phyloP scores from a whole-genome alignment of 2,888 invertebrate genomes.

The Agrypnus murinus region DNA sequence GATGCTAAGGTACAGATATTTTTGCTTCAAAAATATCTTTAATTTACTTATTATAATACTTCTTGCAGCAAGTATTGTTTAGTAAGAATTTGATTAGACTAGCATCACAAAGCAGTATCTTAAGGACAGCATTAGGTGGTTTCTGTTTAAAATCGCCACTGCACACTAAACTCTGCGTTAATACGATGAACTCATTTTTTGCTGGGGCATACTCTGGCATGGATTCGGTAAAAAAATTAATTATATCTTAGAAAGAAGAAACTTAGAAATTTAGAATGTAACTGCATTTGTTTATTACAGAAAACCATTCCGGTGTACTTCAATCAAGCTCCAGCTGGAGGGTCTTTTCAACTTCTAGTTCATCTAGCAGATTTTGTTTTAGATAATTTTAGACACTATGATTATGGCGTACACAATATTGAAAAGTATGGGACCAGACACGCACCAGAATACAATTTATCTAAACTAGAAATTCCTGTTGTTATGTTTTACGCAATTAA shows the following conservation, averaged over 20 bases:
- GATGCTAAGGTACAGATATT: too few relatives aligned
- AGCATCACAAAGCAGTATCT: too few relatives aligned
- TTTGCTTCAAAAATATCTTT: too few relatives aligned
- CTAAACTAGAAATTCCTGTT: slow-evolving; percentile 76
- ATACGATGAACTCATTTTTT: slow-evolving; percentile 63
- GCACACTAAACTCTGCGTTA: slow-evolving; percentile 64
- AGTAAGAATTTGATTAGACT: too few relatives aligned
- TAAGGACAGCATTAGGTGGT: too few relatives aligned
- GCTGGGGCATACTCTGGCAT: slow-evolving; percentile 66
- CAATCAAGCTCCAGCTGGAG: slow-evolving; percentile 66
- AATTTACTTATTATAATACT: too few relatives aligned
- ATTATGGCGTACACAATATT: slow-evolving; percentile 72
- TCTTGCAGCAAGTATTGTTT: too few relatives aligned
- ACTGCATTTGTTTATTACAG: background rate
- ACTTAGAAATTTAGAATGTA: too few relatives aligned
- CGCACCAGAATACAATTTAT: slow-evolving; percentile 76
- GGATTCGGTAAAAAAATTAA: slow-evolving; percentile 62
- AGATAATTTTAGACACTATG: slow-evolving; percentile 48
- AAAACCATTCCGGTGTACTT: slow-evolving; percentile 61
- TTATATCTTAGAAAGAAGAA: too few relatives aligned
- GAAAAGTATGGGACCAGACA: slow-evolving; percentile 72
- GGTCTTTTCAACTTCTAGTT: slow-evolving; percentile 65
- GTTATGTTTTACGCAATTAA: slow-evolving; percentile 77
- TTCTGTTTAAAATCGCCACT: slow-evolving; percentile 65
- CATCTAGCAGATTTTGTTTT: slow-evolving; percentile 64